phyloP scores from a whole-genome alignment of 2,113 vertebrate species.

The Poeciliopsis retropinna region DNA sequence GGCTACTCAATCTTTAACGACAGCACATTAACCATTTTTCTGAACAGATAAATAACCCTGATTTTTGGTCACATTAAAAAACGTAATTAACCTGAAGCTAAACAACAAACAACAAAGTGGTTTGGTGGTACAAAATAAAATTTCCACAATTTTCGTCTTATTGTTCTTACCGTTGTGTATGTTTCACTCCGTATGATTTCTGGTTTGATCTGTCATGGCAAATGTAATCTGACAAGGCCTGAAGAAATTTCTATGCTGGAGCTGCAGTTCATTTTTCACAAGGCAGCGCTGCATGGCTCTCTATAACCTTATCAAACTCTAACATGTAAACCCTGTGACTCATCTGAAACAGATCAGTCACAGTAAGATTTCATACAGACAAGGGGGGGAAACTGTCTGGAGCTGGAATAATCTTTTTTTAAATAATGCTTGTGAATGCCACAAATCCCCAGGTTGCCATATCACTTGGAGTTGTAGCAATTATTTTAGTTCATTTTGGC shows the following conservation, averaged over 20 bases:
- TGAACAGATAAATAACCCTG: too few species aligned
- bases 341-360: conserved; percentile 39
- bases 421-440: conserved; percentile 19
- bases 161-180: neutral
- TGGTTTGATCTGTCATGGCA: conserved; percentile 40
- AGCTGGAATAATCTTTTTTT: conserved; percentile 42
- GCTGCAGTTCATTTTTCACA: conserved; percentile 32
- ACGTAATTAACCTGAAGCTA: neutral
- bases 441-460: conserved; percentile 10
- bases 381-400: conserved; percentile 2
- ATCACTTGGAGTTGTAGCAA: conserved; percentile 6
- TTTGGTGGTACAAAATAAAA: neutral
- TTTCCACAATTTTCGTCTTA: neutral
- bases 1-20: too few species aligned
- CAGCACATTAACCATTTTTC: too few species aligned
- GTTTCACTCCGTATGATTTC: conserved; percentile 9
- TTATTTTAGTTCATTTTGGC: conserved; percentile 8
- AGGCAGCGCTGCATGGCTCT: conserved; percentile 1
- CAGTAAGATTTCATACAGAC: conserved; percentile 14
- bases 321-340: conserved; percentile 26
- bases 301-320: conserved; percentile 33
- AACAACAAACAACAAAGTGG: neutral
- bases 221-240: conserved; percentile 51
- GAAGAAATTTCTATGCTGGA: conserved; percentile 27
- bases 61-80: too few species aligned